A percentile compares a stretch with the other conserved stretches of the same genome.
Conservation (phyloP, 2,888 invertebrate genomes). For the Amphipyra tragopoginis region DNA sequence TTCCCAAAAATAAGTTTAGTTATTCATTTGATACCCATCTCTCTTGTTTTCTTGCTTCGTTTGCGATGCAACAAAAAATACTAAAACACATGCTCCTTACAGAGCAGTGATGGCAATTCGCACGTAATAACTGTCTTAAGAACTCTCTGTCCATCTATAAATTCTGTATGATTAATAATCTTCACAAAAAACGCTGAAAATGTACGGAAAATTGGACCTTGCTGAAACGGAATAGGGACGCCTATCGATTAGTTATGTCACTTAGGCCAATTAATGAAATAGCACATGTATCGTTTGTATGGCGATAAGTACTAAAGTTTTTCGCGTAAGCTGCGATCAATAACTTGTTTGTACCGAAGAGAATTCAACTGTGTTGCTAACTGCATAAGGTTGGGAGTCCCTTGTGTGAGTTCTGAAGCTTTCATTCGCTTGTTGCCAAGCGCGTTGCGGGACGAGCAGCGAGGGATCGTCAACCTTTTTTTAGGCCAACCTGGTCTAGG, state of each 20-base stretch:
- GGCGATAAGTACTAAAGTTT: constrained; percentile 86
- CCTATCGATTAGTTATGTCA: constrained; percentile 55
- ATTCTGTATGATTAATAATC: constrained; percentile 57
- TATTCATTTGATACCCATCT: constrained; percentile 14
- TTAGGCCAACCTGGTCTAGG: constrained; percentile 76
- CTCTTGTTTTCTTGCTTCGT: constrained; percentile 41
- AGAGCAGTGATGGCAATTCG: constrained; percentile 40
- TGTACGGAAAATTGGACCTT: constrained; percentile 32
- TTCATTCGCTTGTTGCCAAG: constrained; percentile 87
- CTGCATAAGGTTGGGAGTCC: constrained; percentile 53
- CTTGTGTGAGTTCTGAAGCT: constrained; percentile 62
- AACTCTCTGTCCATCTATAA: constrained; percentile 54
- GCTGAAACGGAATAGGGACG: constrained; percentile 30
- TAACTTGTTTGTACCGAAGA: constrained; percentile 65
- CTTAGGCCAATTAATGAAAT: constrained; percentile 79
- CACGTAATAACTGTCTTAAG: constrained; percentile 51
- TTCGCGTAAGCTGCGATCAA: constrained; percentile 87
- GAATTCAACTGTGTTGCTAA: constrained; percentile 33
- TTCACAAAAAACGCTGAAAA: constrained; percentile 26
- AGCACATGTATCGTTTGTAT: constrained; percentile 79
- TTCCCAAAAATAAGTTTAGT: constrained; percentile 27
- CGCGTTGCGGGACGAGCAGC: constrained; percentile 71
- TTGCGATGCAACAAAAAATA: constrained; percentile 41
- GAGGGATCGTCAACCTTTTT: constrained; percentile 85
- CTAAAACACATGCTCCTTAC: constrained; percentile 27